Base-by-base conservation (phyloP, 2,797 vertebrate genomes). In the Gymnopithys bicolor region DNA sequence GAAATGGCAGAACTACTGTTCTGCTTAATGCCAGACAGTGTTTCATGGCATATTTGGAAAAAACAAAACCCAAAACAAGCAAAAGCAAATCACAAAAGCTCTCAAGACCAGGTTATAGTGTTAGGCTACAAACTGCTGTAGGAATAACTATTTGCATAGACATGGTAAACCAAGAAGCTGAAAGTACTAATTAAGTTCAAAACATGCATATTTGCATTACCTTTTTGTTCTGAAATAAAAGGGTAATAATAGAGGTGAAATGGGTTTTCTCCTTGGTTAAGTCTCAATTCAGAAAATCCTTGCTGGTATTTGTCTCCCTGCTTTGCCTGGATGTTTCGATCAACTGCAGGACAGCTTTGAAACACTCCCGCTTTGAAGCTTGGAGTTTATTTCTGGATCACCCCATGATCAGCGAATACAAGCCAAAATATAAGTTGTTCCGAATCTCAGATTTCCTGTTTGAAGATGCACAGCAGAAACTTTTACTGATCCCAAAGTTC, bases 341-440 rank as follows among this genome's bases (percentile, higher is more conserved):
- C 97, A 96, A 97, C 94, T 98, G 97, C 96, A 97, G 94, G 95
- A 92, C 96, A 93, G 96, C 87, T 97, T 96, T 87, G 95, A 97
- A 97, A 95, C 19, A 15, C 81, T 75, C 80, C 84, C 15, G n/a
- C 97, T 98, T 97, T 98, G 97, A 98, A 98, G 97, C 96, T 91
- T 95, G 96, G 95, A 97, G 98, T 98, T 98, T 98, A 98, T 98
- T 98, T 98, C 96, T 94, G 98, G 98, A 97, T 97, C 97, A 98
- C 95, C 98, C 96, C 98, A 98, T 98, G 98, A 98, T 97, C 98
- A 92, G 67, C 1, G 79, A 94, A 95, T 97, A 97, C 96, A 96
- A 97, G 98, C 98, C 98, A 98, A 97, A 96, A 97, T 97, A 96
- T 98, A 98, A 97, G 97, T 97, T 97, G 97, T 71, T 97, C 74